Base-by-base conservation (phyloP, 2,113 vertebrate species). In the Lagopus leucura region DNA sequence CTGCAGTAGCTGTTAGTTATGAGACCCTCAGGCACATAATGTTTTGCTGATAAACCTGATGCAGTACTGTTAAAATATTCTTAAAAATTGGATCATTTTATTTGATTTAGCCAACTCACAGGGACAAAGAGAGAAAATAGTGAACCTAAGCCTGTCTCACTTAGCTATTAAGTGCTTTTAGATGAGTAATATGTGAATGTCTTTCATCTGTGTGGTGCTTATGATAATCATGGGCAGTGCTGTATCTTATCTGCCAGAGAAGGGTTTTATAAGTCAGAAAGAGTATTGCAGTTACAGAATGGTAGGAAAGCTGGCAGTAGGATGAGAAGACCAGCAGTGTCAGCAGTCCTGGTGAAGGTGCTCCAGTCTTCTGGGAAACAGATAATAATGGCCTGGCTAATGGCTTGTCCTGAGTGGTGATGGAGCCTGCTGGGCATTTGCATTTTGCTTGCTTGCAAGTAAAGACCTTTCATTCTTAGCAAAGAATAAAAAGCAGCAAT, bases 361-460 rank as follows among this genome's bases (percentile, higher is more conserved):
- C 18, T 8, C 7, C 36, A 77, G n/a, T 82, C 50, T 83, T 5
- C 1, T 27, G 42, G 28, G 21, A 60, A 38, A 3, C 38, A 1
- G 13, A 5, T 90, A 24, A 8, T 58, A 34, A 84, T 65, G 57
- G 47, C 36, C 81, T 72, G 38, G 30, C 14, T 63, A 24, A 36
- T 32, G 17, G 54, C 30, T 55, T 76, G 60, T 54, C 70, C 47
- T 52, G 57, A 76, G 19, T 36, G 25, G 47, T 64, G 40, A 25
- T 4, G 38, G 40, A 80, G 25, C 76, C 63, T 80, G 45, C 1
- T 0, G 42, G 65, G 22, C 13, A 27, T 82, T 93, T 86, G 34
- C 22, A 19, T 94, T 93, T 86, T 75, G 52, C 43, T 86, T 75
- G 16, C 70, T 88, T 83, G 78, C 32, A 64, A 66, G 14, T 70